Evolutionary conservation across 1,140 invertebrate genomes (phyloP), one percentile per base, ranked within the genome.

Genomic region (Delia radicum): DNA sequence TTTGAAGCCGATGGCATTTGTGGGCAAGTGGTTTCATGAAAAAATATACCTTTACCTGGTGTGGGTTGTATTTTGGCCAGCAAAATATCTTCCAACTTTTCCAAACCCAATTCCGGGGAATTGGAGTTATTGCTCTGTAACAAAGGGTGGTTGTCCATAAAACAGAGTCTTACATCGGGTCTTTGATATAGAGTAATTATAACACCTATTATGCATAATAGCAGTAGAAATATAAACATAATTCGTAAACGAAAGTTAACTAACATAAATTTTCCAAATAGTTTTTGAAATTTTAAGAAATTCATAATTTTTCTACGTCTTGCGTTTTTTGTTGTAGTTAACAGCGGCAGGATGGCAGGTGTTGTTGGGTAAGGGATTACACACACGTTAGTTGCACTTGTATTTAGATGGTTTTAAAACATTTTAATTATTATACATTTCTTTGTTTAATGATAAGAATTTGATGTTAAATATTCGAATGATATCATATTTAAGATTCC

Each of bases 21-120:
- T 63, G 79, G 75, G 42, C 89, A 90, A 0, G 87, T 89, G 2
- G 90, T 91, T 78, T 91, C 90, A 55, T 90, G 88, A 75, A 91
- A 90, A 76, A 91, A 91, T 63, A 91, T 90, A 61, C 83, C 87
- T 10, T 77, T 87, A 26, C 88, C 89, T 2, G 86, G 84, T 3
- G 81, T 84, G 0, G 85, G 85, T 10, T 78, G 80, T 2, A 74
- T 74, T 29, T 81, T 76, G 1, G 75, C 77, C 6, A 67, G 24
- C 27, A 85, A 33, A 2, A 85, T 76, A 76, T 85, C 81, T 18
- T 82, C 80, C 15, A 83, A 55, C 46, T 71, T 28, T 37, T 72
- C 13, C 37, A 42, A 33, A 7, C 10, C 33, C 21, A 15, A 55
- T 0, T 21, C 18, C n/a, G n/a, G 10, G 48, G n/a, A 21, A 55